Percentiles rank a stretch among this genome's conserved stretches.
Conservation (phyloP, 2,888 invertebrate genomes). For the Kryphioiulus occultus region DNA sequence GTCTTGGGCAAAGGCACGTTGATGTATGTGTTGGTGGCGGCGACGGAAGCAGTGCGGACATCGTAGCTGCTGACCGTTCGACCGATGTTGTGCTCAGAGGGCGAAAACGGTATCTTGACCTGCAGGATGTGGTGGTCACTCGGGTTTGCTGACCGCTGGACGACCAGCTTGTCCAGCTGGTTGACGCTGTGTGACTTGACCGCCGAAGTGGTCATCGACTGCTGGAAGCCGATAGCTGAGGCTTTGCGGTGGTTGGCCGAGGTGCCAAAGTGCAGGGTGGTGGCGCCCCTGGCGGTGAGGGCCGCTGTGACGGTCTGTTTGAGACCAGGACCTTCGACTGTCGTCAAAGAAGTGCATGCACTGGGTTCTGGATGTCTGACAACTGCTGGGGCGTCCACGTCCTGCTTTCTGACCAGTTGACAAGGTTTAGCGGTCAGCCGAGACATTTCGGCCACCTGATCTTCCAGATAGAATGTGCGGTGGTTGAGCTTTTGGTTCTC, state of each 20-base stretch:
- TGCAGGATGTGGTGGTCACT: slow-evolving; percentile 51
- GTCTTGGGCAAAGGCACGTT: slow-evolving; percentile 35
- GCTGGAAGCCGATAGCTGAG: not conserved
- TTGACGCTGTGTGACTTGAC: slow-evolving; percentile 51
- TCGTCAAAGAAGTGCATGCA: not conserved
- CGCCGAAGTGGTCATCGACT: slow-evolving; percentile 22
- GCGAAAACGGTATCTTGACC: slow-evolving; percentile 52
- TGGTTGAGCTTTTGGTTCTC: slow-evolving; percentile 86
- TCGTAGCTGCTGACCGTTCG: slow-evolving; percentile 6
- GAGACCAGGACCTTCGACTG: not conserved
- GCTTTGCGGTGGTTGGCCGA: not conserved
- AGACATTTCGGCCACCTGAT: slow-evolving; percentile 67
- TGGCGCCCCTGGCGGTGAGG: not conserved
- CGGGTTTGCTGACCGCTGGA: not conserved
- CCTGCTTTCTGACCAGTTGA: not conserved
- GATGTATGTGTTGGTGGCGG: slow-evolving; percentile 4
- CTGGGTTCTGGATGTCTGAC: not conserved
- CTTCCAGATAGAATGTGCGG: slow-evolving; percentile 87
- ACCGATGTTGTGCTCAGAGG: not conserved
- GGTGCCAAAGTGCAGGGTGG: not conserved
- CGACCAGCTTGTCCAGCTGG: slow-evolving; percentile 47
- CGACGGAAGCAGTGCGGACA: not conserved
- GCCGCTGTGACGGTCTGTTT: not conserved
- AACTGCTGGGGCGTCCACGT: not conserved
- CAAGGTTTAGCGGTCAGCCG: not conserved